phyloP scores from a whole-genome alignment of 1,140 invertebrate genomes.

The Temnothorax curvispinosus region DNA sequence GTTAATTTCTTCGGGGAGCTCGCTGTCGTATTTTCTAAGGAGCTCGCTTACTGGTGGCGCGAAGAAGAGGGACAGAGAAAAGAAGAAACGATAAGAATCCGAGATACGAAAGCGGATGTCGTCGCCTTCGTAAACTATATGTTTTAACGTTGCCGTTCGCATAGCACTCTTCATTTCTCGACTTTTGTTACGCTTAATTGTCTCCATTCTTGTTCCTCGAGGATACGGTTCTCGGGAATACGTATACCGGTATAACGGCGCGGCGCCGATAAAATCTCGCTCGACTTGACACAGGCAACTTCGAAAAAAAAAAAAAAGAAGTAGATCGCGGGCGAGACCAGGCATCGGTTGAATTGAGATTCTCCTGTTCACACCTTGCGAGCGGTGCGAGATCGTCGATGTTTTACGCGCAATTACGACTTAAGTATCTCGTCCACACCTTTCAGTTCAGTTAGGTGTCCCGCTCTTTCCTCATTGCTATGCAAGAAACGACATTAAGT shows the following conservation, averaged over 20 bases:
- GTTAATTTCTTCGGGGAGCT: constrained; percentile 12
- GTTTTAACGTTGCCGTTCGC: constrained; percentile 19
- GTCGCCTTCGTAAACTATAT: constrained; percentile 32
- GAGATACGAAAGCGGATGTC: background rate
- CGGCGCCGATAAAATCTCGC: constrained; percentile 32
- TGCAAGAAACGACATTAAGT: constrained; percentile 64
- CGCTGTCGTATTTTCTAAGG: constrained; percentile 14
- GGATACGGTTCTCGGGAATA: background rate
- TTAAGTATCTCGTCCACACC: constrained; percentile 15
- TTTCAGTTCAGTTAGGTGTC: background rate
- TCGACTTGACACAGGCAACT: background rate
- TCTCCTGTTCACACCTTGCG: constrained; percentile 42
- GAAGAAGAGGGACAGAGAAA: background rate
- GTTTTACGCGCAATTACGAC: constrained; percentile 40
- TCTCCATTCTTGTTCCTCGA: constrained; percentile 7
- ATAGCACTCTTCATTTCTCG: constrained; percentile 5
- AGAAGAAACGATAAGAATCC: background rate
- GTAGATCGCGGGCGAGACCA: background rate
- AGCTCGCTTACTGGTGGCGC: background rate
- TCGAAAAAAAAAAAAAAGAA: background rate
- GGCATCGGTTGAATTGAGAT: constrained; percentile 47
- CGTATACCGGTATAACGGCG: background rate
- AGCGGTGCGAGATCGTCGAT: constrained; percentile 11
- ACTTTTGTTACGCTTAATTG: constrained; percentile 32
- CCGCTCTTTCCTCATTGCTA: constrained; percentile 70